Percentiles rank a stretch among this genome's conserved stretches.
Evolutionary conservation across 2,888 invertebrate genomes (phyloP).

Genomic region (Penaeus monodon): DNA sequence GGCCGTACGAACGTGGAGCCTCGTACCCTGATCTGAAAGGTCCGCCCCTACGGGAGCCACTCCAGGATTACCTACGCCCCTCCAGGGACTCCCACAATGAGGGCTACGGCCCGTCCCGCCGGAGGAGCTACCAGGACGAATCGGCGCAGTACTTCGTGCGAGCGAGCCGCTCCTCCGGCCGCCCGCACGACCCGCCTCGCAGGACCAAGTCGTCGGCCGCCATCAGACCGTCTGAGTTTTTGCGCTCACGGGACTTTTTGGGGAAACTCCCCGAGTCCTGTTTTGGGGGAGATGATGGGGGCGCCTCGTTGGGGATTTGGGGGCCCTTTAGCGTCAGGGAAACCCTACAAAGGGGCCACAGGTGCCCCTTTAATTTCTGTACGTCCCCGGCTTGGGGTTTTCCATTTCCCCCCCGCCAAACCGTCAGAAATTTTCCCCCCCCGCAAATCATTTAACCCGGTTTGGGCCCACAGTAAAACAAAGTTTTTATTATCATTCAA

Average conservation of each 20-base stretch:
- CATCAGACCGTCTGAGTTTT: conserved; percentile 34
- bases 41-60: conserved; percentile 33
- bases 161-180: not conserved
- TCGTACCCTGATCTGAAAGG: conserved; percentile 14
- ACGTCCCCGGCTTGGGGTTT: conserved; percentile 33
- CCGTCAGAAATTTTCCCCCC: conserved; percentile 37
- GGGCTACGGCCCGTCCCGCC: not conserved
- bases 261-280: conserved; percentile 25
- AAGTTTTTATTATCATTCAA: not conserved
- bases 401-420: conserved; percentile 39
- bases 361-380: conserved; percentile 43
- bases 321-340: conserved; percentile 13
- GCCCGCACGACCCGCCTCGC: conserved; percentile 6
- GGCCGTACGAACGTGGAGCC: conserved; percentile 16
- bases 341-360: conserved; percentile 27
- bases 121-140: conserved; percentile 37
- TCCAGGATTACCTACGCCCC: conserved; percentile 41
- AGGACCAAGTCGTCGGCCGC: conserved; percentile 23
- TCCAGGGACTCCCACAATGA: not conserved
- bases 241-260: conserved; percentile 31
- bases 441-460: conserved; percentile 10
- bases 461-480: not conserved
- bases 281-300: conserved; percentile 27
- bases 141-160: not conserved
- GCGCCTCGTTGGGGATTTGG: conserved; percentile 22